Conservation (phyloP, 2,888 invertebrate genomes). For the Deilephila porcellus region DNA sequence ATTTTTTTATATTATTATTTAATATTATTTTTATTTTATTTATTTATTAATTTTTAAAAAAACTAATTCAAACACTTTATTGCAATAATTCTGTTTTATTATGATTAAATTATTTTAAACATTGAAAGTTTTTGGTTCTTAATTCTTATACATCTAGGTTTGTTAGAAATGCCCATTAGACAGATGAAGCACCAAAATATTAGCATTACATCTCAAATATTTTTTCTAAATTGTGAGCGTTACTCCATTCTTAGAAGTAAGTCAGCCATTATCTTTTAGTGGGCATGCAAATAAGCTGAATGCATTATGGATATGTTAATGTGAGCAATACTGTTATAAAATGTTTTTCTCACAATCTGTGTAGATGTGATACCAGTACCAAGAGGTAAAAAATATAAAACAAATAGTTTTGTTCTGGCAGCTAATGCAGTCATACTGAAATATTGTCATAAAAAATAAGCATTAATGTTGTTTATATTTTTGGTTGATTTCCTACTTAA, state of each 20-base stretch:
- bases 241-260: neutral
- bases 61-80: too few species aligned
- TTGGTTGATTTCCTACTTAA: neutral
- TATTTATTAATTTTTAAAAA: neutral
- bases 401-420: neutral
- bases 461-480: neutral
- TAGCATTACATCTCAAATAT: too few species aligned
- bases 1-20: too few species aligned
- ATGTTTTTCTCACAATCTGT: neutral
- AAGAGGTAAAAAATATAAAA: neutral
- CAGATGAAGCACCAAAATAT: too few species aligned
- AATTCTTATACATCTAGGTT: too few species aligned
- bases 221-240: neutral
- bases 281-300: neutral
- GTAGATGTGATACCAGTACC: too few species aligned
- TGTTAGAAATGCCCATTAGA: too few species aligned
- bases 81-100: too few species aligned
- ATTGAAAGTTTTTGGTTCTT: too few species aligned
- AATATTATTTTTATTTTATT: too few species aligned
- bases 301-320: neutral
- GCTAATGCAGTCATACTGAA: neutral
- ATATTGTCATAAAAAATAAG: neutral
- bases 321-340: conserved; percentile 3
- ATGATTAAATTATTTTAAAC: too few species aligned
- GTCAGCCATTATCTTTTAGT: neutral